Evolutionary conservation across 2,888 invertebrate species (phyloP).

Genomic region (Hedychridium roseum): DNA sequence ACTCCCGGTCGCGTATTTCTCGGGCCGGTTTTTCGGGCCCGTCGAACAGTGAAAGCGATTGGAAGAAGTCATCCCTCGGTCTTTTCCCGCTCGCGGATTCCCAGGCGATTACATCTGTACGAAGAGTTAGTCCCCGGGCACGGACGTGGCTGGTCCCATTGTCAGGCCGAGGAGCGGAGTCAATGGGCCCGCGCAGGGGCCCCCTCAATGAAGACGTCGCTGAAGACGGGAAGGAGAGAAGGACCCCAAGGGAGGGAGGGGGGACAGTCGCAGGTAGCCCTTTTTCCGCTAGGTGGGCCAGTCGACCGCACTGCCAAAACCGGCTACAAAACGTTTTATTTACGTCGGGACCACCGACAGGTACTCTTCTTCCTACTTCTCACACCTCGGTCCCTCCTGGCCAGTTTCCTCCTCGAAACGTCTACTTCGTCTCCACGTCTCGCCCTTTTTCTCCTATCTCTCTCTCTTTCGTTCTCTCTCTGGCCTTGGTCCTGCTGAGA

Average conservation of each 20-base stretch:
- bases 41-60: no score
- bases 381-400: constrained; percentile 12
- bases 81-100: constrained; percentile 52
- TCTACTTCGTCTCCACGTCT: constrained; percentile 7
- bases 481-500: constrained; percentile 12
- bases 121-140: constrained; percentile 30
- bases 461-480: constrained; percentile 6
- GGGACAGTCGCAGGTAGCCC: constrained; percentile 46
- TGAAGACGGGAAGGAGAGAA: background rate
- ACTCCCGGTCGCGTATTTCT: background rate
- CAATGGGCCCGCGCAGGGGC: constrained; percentile 28
- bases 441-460: constrained; percentile 11
- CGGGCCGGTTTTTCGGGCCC: no score
- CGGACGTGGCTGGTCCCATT: constrained; percentile 25
- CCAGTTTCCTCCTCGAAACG: background rate
- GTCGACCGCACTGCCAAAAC: constrained; percentile 51
- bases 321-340: constrained; percentile 53
- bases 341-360: constrained; percentile 27
- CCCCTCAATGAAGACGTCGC: constrained; percentile 51
- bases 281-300: constrained; percentile 46
- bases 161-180: constrained; percentile 28
- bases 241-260: constrained; percentile 12
- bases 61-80: constrained; percentile 18
- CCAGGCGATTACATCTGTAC: constrained; percentile 61
- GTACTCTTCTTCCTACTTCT: constrained; percentile 25